Percentiles rank a stretch among this genome's conserved stretches.
Conservation (phyloP, 1,140 invertebrate genomes). For the Tetraneura akinire region DNA sequence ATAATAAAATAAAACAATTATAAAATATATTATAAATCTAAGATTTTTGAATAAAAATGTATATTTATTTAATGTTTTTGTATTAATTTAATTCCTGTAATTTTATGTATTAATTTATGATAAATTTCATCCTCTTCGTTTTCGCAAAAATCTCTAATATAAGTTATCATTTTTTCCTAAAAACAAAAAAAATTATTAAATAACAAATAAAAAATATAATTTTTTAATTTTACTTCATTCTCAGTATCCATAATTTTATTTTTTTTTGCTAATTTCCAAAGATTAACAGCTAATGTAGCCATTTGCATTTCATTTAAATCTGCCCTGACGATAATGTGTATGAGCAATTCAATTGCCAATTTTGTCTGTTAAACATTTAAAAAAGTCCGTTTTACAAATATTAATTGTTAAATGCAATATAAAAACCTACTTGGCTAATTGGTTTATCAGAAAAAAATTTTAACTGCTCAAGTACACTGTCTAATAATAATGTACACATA, state of each 20-base stretch:
- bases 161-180: conserved; percentile 7
- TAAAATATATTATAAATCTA: neutral
- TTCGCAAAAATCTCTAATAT: conserved; percentile 28
- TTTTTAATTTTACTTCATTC: conserved; percentile 58
- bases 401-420: no score
- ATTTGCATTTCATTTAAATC: conserved; percentile 68
- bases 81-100: neutral
- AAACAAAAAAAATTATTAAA: neutral
- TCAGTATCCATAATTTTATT: conserved; percentile 63
- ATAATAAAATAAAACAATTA: neutral
- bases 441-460: conserved; percentile 68
- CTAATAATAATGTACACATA: conserved; percentile 75
- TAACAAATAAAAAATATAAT: neutral
- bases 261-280: conserved; percentile 77
- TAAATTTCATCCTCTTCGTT: conserved; percentile 35
- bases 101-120: conserved; percentile 21
- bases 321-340: conserved; percentile 70
- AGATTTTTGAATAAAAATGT: no score
- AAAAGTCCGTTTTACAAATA: neutral
- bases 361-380: conserved; percentile 59
- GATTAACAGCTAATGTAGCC: conserved; percentile 70
- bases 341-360: conserved; percentile 74
- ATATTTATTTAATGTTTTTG: conserved; percentile 12
- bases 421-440: conserved; percentile 62
- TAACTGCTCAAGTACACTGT: conserved; percentile 75